Conservation (phyloP, 2,888 invertebrate species). For the Hyles lineata region DNA sequence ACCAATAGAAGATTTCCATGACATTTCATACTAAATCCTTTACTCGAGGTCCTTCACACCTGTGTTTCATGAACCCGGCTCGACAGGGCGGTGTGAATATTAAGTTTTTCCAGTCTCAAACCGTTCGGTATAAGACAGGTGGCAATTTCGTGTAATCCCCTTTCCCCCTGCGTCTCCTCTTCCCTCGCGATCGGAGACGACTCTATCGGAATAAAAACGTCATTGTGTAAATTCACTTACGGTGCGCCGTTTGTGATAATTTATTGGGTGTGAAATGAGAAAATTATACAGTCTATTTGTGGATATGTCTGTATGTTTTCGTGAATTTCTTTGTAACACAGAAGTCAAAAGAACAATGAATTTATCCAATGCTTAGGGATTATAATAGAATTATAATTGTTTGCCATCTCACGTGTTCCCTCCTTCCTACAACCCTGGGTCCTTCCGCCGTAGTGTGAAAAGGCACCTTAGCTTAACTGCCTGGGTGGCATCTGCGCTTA, state of each 20-base stretch:
- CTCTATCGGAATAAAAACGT: slow-evolving; percentile 13
- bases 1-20: too few relatives aligned
- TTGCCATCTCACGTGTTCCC: too few relatives aligned
- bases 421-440: too few relatives aligned
- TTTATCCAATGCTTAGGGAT: too few relatives aligned
- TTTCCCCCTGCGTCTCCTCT: not conserved
- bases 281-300: slow-evolving; percentile 19
- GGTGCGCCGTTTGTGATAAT: slow-evolving; percentile 15
- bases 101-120: slow-evolving; percentile 12
- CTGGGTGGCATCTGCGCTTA: too few relatives aligned
- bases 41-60: not conserved
- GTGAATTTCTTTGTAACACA: not conserved
- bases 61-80: not conserved
- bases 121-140: slow-evolving; percentile 16
- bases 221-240: slow-evolving; percentile 16
- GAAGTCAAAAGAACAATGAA: too few relatives aligned
- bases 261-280: slow-evolving; percentile 21
- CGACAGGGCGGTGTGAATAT: slow-evolving; percentile 17
- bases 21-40: not conserved
- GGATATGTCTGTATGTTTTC: not conserved
- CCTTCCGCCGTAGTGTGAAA: too few relatives aligned
- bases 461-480: too few relatives aligned
- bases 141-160: slow-evolving; percentile 22
- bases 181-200: not conserved
- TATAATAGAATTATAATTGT: too few relatives aligned